phyloP scores from a whole-genome alignment of 2,113 vertebrate genomes.

The Bubo scandiacus region DNA sequence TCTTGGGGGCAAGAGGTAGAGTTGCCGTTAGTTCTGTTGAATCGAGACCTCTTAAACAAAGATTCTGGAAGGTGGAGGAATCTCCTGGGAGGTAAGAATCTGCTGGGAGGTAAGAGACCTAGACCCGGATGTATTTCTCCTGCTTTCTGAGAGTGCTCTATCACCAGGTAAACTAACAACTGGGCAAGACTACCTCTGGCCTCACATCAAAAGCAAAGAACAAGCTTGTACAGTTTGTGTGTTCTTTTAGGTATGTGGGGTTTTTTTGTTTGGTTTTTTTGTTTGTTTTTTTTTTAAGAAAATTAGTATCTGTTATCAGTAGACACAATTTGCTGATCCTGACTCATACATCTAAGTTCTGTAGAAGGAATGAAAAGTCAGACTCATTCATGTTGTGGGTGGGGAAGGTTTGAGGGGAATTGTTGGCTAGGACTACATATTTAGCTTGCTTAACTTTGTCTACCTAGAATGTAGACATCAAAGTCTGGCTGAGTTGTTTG shows the following conservation, averaged over 20 bases:
- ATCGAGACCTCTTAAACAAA: not conserved
- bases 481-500: not conserved
- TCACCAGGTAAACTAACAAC: not conserved
- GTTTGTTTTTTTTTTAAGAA: not conserved
- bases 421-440: not conserved
- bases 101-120: not conserved
- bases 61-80: not conserved
- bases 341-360: not conserved
- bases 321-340: not conserved
- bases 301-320: not conserved
- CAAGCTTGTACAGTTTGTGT: not conserved
- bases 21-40: not conserved
- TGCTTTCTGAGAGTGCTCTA: not conserved
- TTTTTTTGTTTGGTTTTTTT: not conserved
- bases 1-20: not conserved
- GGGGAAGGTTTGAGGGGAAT: not conserved
- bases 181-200: not conserved
- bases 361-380: not conserved
- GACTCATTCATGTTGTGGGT: not conserved
- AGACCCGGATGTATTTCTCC: not conserved
- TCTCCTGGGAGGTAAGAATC: not conserved
- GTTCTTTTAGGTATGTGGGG: not conserved
- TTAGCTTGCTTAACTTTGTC: not conserved
- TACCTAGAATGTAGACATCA: not conserved
- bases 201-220: not conserved